Base-by-base conservation (phyloP, 2,888 invertebrate genomes). In the Tenodera sinensis region DNA sequence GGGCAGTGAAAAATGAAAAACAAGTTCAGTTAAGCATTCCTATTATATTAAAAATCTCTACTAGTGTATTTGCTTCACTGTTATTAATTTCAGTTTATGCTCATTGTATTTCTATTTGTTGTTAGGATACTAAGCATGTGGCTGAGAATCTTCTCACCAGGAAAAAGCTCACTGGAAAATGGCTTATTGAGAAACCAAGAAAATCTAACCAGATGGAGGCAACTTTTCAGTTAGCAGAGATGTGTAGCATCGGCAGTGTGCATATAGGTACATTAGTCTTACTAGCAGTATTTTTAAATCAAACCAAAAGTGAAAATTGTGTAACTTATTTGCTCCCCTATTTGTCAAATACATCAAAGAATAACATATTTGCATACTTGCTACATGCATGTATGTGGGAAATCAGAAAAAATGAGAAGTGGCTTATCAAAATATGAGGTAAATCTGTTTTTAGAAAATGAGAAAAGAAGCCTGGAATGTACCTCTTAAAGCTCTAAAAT, bases 81-180 rank as follows among this genome's bases (percentile, higher is more conserved):
- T 42, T 42, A 42, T 2, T 42, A 42, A 12, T 6, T 54, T 14
- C 28, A n/a, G 0, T 15, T 25, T n/a, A 25, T 25, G 0, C 14
- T 20, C 8, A 34, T 27, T n/a, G 3, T 34, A 27, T 27, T 85
- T 20, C 6, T 85, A 1, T 47, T 30, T 87, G 28, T 28, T 88
- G 28, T 27, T 54, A 89, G 89, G 86, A 89, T 83, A 27, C 82
- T 25, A 86, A 54, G 12, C 82, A 89, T 83, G 54, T 86, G 42
- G 89, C 86, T 3, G 86, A 89, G 83, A 85, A 85, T 47, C 83
- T 89, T 83, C 81, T 87, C 27, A 83, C 30, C 14, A 28, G 30
- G 14, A 47, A n/a, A n/a, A n/a, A 71, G 14, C 14, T 2, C 12
- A 15, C 25, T 8, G 85, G 85, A 28, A 89, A 89, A 28, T 89